These are phyloP conservation scores for Microcaecilia unicolor DNA, from an alignment of 2,797 vertebrate species.

Conservation along the genomic window DNA sequence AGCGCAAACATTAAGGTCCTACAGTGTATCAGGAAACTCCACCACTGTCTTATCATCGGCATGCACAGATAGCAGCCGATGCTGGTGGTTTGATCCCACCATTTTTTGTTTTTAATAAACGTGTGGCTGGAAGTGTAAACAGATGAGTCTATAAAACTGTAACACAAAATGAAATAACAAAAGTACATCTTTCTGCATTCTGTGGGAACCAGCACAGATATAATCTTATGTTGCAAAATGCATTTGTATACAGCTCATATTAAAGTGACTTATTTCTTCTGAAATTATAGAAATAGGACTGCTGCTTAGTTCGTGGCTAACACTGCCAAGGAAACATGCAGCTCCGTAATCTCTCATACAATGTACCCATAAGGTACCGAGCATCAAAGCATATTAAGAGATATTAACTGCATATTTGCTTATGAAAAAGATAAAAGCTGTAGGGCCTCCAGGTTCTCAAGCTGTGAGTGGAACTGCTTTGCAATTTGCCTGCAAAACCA, in stretches of 20 bases:
- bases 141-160: constrained; percentile 50
- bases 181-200: constrained; percentile 39
- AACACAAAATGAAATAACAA: too few relatives aligned
- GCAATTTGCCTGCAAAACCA: constrained; percentile 94
- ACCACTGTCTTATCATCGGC: constrained; percentile 64
- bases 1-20: constrained; percentile 65
- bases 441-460: constrained; percentile 84
- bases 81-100: constrained; percentile 63
- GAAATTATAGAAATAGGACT: constrained; percentile 63
- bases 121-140: constrained; percentile 58
- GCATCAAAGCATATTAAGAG: constrained; percentile 87
- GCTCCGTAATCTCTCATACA: constrained; percentile 70
- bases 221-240: constrained; percentile 49
- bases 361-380: constrained; percentile 79
- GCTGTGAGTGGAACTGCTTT: constrained; percentile 97
- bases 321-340: constrained; percentile 56
- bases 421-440: constrained; percentile 85
- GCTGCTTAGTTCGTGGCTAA: constrained; percentile 47
- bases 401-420: constrained; percentile 85
- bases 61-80: constrained; percentile 60
- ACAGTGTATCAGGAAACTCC: constrained; percentile 58
- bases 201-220: constrained; percentile 42
- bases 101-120: constrained; percentile 70
- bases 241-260: constrained; percentile 47
- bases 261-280: constrained; percentile 31